Conservation (phyloP, 2,113 vertebrate genomes). For the Pedetes capensis region DNA sequence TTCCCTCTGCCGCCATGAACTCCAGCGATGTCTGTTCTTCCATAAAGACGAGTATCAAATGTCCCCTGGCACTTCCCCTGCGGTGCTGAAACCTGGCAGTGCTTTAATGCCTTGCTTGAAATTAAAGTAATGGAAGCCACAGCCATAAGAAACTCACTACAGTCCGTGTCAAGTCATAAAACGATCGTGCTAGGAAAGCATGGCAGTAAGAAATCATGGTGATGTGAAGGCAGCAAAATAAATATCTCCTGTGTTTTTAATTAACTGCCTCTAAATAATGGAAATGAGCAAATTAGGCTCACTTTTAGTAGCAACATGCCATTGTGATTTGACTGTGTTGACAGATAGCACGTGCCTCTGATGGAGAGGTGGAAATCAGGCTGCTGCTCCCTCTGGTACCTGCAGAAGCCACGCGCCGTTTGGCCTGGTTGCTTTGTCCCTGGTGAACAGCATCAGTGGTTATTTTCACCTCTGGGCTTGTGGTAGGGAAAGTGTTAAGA, state of each 20-base stretch:
- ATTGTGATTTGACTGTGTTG: conserved; percentile 21
- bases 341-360: neutral
- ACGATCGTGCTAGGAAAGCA: neutral
- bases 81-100: neutral
- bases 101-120: conserved; percentile 28
- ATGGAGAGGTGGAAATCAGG: neutral
- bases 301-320: conserved; percentile 38
- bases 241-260: conserved; percentile 62
- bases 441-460: neutral
- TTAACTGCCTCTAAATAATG: conserved; percentile 75
- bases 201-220: conserved; percentile 24
- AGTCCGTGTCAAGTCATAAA: neutral
- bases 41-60: neutral
- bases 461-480: neutral
- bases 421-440: neutral
- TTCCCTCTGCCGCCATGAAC: accelerated
- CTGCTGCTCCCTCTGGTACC: neutral
- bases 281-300: conserved; percentile 64
- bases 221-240: conserved; percentile 51
- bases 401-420: accelerated
- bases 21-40: neutral
- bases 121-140: conserved; percentile 61
- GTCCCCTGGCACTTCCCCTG: neutral
- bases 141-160: neutral
- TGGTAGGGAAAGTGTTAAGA: neutral